Base-by-base conservation (phyloP, 2,113 vertebrate genomes). In the Nothobranchius furzeri region DNA sequence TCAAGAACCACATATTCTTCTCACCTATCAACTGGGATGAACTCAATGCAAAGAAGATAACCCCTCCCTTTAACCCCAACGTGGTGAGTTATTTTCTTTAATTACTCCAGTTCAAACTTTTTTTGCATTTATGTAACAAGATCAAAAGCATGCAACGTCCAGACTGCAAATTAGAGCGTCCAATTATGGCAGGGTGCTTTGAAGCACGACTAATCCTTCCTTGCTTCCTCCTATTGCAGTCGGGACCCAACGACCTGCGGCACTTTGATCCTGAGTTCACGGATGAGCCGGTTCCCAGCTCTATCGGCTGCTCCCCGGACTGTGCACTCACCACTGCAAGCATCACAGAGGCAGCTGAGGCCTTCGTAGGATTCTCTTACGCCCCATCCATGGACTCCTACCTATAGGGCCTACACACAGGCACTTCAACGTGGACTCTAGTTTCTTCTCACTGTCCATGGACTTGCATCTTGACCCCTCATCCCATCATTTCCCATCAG, bases 21-120 rank as follows among this genome's bases (percentile, higher is more conserved):
- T 96, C 97, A 14, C 93, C 96, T 65, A 99, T 99, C 90, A 99
- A 98, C 95, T 99, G 98, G 98, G 96, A 97, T 73, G 98, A 99
- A 85, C 95, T 99, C 80, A 98, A 96, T 82, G 95, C 95, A 88
- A 99, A 98, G 94, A 99, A 97, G 91, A 96, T 99, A 88, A 99
- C 94, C 14, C 98, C 98, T 43, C 98, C 98, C 77, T 99, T 99
- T 91, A 99, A 99, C 93, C 98, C 98, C 78, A 99, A 99, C 67
- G 98, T 99, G 95, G 98, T 99, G 93, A 0, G 95, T 79, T 78
- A 8, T 59, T 12, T 30, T 58, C 75, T 64, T 56, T 48, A 12
- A 20, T 45, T 25, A 37, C 24, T 15, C 15, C 35, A 9, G 7
- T 45, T 17, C 9, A 5, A 35, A 24, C 20, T 43, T 10, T 12